Conservation (phyloP, 2,113 vertebrate genomes). For the human (Homo sapiens) region DNA sequence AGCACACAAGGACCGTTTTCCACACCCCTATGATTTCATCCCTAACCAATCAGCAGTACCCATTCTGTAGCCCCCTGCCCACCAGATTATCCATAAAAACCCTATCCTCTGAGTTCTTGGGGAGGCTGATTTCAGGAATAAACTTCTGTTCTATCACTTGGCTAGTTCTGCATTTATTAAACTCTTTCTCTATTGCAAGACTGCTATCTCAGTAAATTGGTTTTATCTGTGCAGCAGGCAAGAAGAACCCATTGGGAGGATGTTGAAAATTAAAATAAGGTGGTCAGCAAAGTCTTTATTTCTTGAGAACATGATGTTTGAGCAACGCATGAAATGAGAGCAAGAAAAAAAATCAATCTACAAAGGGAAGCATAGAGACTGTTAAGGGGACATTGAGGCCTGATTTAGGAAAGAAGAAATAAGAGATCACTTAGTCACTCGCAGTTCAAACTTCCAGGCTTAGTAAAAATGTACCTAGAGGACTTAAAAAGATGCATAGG, state of each 20-base stretch:
- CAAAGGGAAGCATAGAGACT: neutral
- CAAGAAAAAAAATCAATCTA: neutral
- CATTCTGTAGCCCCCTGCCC: too few relatives aligned
- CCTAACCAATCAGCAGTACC: too few relatives aligned
- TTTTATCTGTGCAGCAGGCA: too few relatives aligned
- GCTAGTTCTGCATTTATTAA: too few relatives aligned
- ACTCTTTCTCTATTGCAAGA: too few relatives aligned
- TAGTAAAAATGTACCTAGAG: neutral
- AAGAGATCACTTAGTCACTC: neutral
- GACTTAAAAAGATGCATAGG: neutral
- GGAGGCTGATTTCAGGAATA: too few relatives aligned
- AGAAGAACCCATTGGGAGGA: neutral
- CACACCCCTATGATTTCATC: too few relatives aligned
- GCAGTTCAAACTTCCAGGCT: neutral
- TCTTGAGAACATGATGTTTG: neutral
- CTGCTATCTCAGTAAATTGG: too few relatives aligned
- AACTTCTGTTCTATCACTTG: too few relatives aligned
- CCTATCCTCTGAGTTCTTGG: too few relatives aligned
- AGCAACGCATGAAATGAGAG: neutral
- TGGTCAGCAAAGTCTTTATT: neutral
- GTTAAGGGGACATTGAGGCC: neutral
- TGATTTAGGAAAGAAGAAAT: neutral
- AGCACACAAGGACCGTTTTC: too few relatives aligned
- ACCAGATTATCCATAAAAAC: too few relatives aligned
- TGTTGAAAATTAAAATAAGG: neutral